Conservation (phyloP, 2,888 invertebrate species). For the Cistogaster globosa region DNA sequence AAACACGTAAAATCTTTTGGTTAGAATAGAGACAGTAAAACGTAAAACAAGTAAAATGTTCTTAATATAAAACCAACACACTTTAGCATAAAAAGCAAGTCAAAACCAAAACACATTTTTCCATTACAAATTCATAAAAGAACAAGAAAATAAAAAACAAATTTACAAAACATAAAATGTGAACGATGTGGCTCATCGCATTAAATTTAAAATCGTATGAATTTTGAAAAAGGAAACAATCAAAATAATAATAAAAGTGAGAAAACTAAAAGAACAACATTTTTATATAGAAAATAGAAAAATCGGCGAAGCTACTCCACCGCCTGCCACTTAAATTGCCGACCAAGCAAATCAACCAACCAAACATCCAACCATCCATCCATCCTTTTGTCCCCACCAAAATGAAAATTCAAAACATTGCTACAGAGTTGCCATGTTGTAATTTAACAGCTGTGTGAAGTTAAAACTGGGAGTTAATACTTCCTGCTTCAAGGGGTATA, state of each 20-base stretch:
- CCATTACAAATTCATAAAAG: conserved; percentile 25
- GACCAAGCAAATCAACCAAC: conserved; percentile 8
- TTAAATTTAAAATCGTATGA: conserved; percentile 14
- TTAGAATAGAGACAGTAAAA: conserved; percentile 12
- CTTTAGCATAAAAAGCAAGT: conserved; percentile 37
- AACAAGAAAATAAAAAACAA: conserved; percentile 11
- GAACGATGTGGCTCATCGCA: background rate
- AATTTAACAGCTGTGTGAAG: background rate
- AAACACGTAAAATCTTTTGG: background rate
- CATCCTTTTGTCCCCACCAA: background rate
- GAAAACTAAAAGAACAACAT: conserved; percentile 10
- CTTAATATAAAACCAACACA: conserved; percentile 25
- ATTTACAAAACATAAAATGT: conserved; percentile 16
- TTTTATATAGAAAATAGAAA: conserved; percentile 1
- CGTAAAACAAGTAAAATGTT: conserved; percentile 19
- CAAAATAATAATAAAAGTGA: conserved; percentile 4
- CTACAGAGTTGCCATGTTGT: conserved; percentile 1
- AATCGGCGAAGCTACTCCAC: conserved; percentile 17
- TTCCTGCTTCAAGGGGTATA: no score
- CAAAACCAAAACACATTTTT: conserved; percentile 10
- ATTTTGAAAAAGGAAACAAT: conserved; percentile 16
- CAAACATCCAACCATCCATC: background rate
- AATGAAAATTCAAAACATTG: conserved; percentile 1
- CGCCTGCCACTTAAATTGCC: conserved; percentile 32
- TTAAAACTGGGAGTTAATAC: no score